Conservation (phyloP, 1,140 invertebrate genomes). For the Leptinotarsa texana region DNA sequence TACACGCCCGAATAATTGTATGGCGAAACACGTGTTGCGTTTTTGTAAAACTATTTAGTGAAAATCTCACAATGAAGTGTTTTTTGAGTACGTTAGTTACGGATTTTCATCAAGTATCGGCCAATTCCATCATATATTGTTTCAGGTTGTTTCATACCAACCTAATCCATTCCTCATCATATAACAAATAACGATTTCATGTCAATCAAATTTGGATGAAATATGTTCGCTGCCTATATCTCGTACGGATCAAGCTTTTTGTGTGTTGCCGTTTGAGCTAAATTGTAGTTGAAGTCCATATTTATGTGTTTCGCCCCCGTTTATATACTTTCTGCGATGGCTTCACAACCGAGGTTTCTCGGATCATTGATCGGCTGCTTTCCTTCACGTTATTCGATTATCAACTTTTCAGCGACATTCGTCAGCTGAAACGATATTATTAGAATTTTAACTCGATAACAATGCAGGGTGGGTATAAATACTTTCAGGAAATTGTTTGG, state of each 20-base stretch:
- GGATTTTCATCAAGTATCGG: too few species aligned
- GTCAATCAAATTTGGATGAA: neutral
- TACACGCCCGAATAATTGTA: too few species aligned
- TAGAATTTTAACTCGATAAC: neutral
- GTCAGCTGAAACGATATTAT: neutral
- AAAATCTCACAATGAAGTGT: too few species aligned
- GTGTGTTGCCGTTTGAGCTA: neutral
- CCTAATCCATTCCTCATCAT: too few species aligned
- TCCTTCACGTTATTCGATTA: neutral
- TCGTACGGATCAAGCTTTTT: constrained; percentile 13
- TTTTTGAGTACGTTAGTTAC: too few species aligned
- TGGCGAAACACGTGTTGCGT: too few species aligned
- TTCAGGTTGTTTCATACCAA: too few species aligned
- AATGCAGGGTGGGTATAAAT: neutral
- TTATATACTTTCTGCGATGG: neutral
- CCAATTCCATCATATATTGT: too few species aligned
- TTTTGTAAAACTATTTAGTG: too few species aligned
- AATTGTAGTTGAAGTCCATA: neutral
- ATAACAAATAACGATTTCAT: too few species aligned
- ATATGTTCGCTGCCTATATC: neutral
- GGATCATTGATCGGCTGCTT: constrained; percentile 2
- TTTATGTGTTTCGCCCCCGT: neutral
- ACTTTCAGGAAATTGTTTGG: too few species aligned
- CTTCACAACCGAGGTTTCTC: neutral
- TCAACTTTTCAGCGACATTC: neutral